phyloP scores from a whole-genome alignment of 2,113 vertebrate species.

The Engystomops pustulosus region DNA sequence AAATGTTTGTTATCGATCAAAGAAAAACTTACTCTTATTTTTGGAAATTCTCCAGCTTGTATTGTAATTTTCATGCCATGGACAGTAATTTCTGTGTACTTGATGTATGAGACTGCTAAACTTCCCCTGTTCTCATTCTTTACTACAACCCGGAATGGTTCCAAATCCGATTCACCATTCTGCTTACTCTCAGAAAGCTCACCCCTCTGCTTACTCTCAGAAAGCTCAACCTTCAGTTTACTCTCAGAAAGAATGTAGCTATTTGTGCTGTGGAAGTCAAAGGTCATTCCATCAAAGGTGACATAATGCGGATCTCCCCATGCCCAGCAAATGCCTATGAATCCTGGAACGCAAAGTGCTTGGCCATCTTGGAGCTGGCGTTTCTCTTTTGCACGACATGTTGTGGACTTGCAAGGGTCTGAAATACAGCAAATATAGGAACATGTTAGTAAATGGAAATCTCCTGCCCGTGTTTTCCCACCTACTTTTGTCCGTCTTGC shows the following conservation, averaged over 20 bases:
- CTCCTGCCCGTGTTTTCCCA: too few species aligned
- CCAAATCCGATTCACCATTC: accelerated
- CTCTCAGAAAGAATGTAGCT: slow-evolving; percentile 59
- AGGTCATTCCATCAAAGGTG: slow-evolving; percentile 56
- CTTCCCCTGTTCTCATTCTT: slow-evolving; percentile 59
- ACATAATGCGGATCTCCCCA: neutral
- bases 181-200: too few species aligned
- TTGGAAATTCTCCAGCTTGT: neutral
- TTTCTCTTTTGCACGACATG: neutral
- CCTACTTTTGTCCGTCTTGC: too few species aligned
- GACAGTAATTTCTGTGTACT: accelerated
- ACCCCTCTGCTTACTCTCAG: too few species aligned
- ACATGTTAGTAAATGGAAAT: neutral
- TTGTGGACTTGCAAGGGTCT: slow-evolving; percentile 77
- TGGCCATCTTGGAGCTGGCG: slow-evolving; percentile 1
- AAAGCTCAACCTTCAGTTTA: neutral
- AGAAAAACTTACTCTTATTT: slow-evolving; percentile 41
- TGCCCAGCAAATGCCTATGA: slow-evolving; percentile 28
- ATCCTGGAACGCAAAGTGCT: accelerated
- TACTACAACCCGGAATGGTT: slow-evolving; percentile 37
- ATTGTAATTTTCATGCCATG: neutral
- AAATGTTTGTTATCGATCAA: too few species aligned
- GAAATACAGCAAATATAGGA: neutral
- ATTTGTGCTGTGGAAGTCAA: slow-evolving; percentile 55
- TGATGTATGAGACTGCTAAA: neutral